These are phyloP conservation scores for Tauraco erythrolophus DNA, from an alignment of 2,113 vertebrate genomes.

Conservation along the genomic window DNA sequence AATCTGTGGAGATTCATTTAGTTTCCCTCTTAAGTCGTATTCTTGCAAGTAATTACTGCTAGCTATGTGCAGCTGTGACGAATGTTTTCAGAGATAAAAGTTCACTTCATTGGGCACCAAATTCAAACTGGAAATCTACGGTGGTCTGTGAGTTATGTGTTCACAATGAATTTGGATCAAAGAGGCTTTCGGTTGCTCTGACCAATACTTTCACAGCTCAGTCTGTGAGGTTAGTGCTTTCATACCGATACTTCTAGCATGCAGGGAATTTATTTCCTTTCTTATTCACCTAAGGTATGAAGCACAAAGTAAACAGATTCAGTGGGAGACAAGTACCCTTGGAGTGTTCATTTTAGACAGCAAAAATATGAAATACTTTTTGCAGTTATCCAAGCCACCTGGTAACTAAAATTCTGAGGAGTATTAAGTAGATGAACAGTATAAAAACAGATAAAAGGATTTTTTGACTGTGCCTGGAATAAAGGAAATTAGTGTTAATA, in stretches of 20 bases:
- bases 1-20: constrained; percentile 66
- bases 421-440: not conserved
- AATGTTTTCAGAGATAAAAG: constrained; percentile 71
- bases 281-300: constrained; percentile 12
- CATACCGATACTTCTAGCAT: not conserved
- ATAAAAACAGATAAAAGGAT: not conserved
- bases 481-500: not conserved
- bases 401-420: not conserved
- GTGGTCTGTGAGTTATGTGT: constrained; percentile 22
- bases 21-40: constrained; percentile 36
- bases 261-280: constrained; percentile 43
- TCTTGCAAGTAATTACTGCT: constrained; percentile 63
- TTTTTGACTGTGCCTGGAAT: not conserved
- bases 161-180: constrained; percentile 69
- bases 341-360: not conserved
- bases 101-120: constrained; percentile 69
- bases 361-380: not conserved
- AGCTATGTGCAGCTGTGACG: constrained; percentile 63
- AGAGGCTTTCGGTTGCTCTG: constrained; percentile 32
- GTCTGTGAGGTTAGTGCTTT: constrained; percentile 39
- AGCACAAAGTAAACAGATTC: constrained; percentile 60
- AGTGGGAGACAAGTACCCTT: not conserved
- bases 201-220: constrained; percentile 54
- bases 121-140: constrained; percentile 51
- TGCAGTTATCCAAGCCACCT: not conserved